Evolutionary conservation across 2,888 invertebrate species (phyloP), one percentile per base, ranked within the genome.

Genomic region (Bugulina stolonifera): DNA sequence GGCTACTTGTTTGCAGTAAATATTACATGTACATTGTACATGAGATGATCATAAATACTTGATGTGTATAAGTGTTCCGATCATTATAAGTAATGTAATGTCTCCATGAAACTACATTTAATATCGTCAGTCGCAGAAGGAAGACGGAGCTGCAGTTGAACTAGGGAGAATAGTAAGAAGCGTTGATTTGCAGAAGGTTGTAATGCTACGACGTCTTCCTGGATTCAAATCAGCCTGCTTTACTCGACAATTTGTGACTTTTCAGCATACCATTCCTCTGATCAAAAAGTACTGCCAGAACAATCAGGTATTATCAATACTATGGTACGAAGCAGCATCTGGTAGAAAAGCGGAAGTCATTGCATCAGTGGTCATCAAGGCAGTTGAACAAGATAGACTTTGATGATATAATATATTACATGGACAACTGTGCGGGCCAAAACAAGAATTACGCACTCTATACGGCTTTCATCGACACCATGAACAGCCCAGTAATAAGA

Each of bases 401-500:
- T 34, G 71, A 25, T 71, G 69, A 23, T 23, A 23, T 29, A 69
- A 54, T 74, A 22, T 72, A 43, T 32, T 75, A 73, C 72, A 35
- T 75, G 54, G 74, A 75, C 72, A 73, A 75, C 57, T 75, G 74
- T 69, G n/a, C 73, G 1, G 73, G 71, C 18, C 74, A 75, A 54
- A 75, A 73, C 72, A 57, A 57, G 23, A 10, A 23, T 25, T 57
- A 57, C 23, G 23, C 57, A n/a, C 23, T 57, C 5, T 57, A 57
- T n/a, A 57, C 57, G 23, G 5, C 57, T 57, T n/a, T 57, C 3
- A 25, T 57, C 5, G 23, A 5, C 14, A 25, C 23, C 5, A 25
- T 57, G 23, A 57, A 57, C 23, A 57, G 23, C 23, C 14, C 57
- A 14, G 23, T n/a, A 57, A 5, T 57, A n/a, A n/a, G 5, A 57